phyloP scores from a whole-genome alignment of 2,797 vertebrate species.

The Phoeniculus purpureus region DNA sequence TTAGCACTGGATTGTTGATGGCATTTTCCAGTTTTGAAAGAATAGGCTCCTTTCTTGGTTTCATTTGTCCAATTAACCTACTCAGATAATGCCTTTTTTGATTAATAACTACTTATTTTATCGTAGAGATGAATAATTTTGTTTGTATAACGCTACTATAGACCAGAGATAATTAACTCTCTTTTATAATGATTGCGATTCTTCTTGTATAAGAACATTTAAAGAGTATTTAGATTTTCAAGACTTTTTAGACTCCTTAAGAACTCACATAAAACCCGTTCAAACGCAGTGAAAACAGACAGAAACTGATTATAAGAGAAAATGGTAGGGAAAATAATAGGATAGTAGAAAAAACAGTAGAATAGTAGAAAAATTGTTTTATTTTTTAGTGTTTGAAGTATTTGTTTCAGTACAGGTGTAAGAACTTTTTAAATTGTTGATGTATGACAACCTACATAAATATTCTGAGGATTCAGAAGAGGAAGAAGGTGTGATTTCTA shows the following conservation, averaged over 20 bases:
- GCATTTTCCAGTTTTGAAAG: background rate
- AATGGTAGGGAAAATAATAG: too few species aligned
- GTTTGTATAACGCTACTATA: background rate
- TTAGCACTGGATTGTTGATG: background rate
- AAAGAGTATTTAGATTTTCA: background rate
- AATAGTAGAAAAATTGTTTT: background rate
- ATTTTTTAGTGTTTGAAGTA: background rate
- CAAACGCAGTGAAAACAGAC: background rate
- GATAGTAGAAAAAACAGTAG: too few species aligned
- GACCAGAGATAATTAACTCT: background rate
- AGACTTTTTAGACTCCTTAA: background rate
- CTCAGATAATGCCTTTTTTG: background rate
- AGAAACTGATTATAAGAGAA: background rate
- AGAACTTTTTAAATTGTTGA: background rate
- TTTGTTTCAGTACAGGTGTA: background rate
- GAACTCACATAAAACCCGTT: background rate
- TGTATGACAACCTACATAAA: background rate
- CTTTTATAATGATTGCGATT: background rate
- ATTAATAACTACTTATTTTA: slow-evolving; percentile 6
- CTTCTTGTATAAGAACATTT: background rate
- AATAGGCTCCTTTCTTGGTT: background rate
- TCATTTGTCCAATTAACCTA: background rate
- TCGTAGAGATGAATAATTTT: background rate
- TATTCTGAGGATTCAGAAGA: background rate
- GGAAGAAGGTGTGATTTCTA: too few species aligned